These are phyloP conservation scores for Hydrotaea diabolus DNA, from an alignment of 2,888 invertebrate genomes.

Conservation along the genomic window DNA sequence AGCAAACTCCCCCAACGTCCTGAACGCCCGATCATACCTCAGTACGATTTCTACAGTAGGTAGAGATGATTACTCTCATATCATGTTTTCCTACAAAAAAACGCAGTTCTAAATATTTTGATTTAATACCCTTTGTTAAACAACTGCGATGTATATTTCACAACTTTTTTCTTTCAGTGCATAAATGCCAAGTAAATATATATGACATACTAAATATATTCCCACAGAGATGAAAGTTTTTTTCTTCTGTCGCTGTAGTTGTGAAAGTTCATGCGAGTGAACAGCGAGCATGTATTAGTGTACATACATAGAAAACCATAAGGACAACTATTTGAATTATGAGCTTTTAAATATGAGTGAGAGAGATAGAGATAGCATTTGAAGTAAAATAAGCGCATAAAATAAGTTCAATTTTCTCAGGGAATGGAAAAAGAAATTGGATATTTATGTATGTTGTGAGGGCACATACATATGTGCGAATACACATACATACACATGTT, in stretches of 20 bases:
- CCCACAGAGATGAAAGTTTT: slow-evolving; percentile 7
- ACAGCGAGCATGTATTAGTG: slow-evolving; percentile 31
- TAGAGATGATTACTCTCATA: too few relatives aligned
- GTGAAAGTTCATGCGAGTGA: slow-evolving; percentile 13
- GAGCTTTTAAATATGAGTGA: slow-evolving; percentile 48
- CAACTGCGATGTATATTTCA: too few relatives aligned
- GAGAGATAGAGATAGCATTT: slow-evolving; percentile 6
- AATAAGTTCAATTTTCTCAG: slow-evolving; percentile 4
- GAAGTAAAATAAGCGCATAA: not conserved
- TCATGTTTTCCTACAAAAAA: too few relatives aligned
- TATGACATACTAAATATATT: slow-evolving; percentile 32
- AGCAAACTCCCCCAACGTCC: too few relatives aligned
- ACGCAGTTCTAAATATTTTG: too few relatives aligned
- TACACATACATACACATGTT: too few relatives aligned
- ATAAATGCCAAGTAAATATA: slow-evolving; percentile 23
- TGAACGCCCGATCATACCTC: too few relatives aligned
- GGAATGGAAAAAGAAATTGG: not conserved
- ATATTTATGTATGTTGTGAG: not conserved
- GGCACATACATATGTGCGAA: too few relatives aligned
- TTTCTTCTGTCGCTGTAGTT: not conserved
- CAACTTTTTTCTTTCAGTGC: too few relatives aligned
- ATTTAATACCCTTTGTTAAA: too few relatives aligned
- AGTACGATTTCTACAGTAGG: too few relatives aligned
- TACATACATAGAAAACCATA: slow-evolving; percentile 53
- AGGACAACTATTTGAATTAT: slow-evolving; percentile 53